Percentiles rank a stretch among this genome's conserved stretches.
These are phyloP conservation scores for Oryzias celebensis DNA, from an alignment of 2,113 vertebrate genomes.

Conservation along the genomic window DNA sequence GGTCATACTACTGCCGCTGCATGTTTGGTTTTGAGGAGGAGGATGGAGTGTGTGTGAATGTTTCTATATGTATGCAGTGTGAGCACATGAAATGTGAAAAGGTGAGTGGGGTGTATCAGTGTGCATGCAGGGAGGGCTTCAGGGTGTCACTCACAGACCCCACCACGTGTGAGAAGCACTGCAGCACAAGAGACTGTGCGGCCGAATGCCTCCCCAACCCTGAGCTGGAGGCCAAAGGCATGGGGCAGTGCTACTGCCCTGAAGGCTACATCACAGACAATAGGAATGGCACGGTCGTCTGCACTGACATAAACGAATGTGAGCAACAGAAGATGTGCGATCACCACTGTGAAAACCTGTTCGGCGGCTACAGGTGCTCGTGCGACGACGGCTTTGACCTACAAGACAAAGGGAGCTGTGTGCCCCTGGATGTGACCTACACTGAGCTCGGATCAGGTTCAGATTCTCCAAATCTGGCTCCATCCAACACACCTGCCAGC, in stretches of 20 bases:
- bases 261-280: slow-evolving; percentile 29
- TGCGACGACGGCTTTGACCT: slow-evolving; percentile 30
- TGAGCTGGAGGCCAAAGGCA: fast-evolving
- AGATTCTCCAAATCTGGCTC: fast-evolving
- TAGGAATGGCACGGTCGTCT: fast-evolving
- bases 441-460: neutral
- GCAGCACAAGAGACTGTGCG: slow-evolving; percentile 18
- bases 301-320: slow-evolving; percentile 57
- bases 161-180: slow-evolving; percentile 37
- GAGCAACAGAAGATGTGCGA: neutral
- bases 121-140: slow-evolving; percentile 19
- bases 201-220: fast-evolving
- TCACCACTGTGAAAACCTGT: slow-evolving; percentile 18
- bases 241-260: slow-evolving; percentile 40
- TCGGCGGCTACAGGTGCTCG: slow-evolving; percentile 36
- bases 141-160: slow-evolving; percentile 18
- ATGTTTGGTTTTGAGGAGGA: neutral
- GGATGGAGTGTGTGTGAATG: slow-evolving; percentile 32
- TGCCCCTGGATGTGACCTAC: fast-evolving
- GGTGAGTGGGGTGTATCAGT: neutral
- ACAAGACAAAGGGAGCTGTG: neutral
- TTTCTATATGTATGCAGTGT: neutral
- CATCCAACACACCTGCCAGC: fast-evolving
- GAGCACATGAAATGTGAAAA: slow-evolving; percentile 44
- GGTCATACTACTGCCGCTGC: slow-evolving; percentile 25